Evolutionary conservation across 2,113 vertebrate genomes (phyloP).

Genomic region (Cryptomyrus ogoouensis): DNA sequence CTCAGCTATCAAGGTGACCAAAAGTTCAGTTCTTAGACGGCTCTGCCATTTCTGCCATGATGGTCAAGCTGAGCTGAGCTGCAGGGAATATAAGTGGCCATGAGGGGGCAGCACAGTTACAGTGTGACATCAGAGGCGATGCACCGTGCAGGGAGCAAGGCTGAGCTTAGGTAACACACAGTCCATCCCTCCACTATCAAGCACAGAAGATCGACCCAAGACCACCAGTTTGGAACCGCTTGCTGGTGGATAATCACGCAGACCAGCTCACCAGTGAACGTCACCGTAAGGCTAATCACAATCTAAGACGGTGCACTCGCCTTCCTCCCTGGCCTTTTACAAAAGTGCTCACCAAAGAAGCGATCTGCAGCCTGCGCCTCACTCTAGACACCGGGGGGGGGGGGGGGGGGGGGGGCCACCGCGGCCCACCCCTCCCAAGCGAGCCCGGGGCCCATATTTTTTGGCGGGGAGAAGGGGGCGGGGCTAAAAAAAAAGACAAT

Average conservation of each 20-base stretch:
- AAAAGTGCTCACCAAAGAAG: conserved; percentile 10
- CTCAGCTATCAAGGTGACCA: not conserved
- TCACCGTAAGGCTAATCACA: not conserved
- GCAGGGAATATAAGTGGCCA: not conserved
- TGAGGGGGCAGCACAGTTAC: not conserved
- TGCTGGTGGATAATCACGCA: not conserved
- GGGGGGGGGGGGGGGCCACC: too few species aligned
- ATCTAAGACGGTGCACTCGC: not conserved
- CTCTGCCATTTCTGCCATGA: not conserved
- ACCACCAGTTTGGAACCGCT: not conserved
- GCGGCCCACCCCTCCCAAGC: too few species aligned
- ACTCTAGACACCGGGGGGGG: conserved; percentile 7
- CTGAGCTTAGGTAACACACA: not conserved
- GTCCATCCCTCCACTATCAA: not conserved
- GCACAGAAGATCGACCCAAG: not conserved
- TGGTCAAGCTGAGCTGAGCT: not conserved
- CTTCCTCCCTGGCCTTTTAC: not conserved
- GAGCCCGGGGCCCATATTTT: too few species aligned
- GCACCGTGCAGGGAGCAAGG: not conserved
- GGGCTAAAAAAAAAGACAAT: too few species aligned
- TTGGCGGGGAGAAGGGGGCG: too few species aligned
- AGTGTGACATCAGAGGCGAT: not conserved
- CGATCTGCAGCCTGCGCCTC: conserved; percentile 40
- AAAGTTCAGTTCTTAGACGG: not conserved
- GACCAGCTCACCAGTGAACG: not conserved